phyloP scores from a whole-genome alignment of 2,113 vertebrate species.

The Caretta caretta region DNA sequence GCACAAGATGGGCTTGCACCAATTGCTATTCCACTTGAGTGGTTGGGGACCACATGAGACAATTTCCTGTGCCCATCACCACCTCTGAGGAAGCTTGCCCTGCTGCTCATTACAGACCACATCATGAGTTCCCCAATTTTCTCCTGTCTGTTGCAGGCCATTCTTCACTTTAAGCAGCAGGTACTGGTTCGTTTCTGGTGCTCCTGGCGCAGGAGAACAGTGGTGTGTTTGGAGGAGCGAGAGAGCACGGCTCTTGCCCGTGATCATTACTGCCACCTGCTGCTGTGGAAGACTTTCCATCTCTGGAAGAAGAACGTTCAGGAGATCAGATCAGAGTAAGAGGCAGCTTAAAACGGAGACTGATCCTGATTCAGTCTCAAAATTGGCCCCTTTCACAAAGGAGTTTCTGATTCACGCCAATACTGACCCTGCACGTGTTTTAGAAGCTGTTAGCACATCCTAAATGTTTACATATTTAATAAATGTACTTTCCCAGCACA shows the following conservation, averaged over 20 bases:
- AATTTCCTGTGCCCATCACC: not conserved
- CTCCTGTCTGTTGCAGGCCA: constrained; percentile 77
- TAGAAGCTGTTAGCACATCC: not conserved
- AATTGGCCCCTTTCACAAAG: not conserved
- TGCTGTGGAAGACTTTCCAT: constrained; percentile 59
- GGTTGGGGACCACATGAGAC: accelerated
- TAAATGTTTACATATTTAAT: not conserved
- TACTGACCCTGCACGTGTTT: not conserved
- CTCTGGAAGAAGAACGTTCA: constrained; percentile 72
- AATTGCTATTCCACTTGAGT: not conserved
- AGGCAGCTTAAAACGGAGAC: not conserved
- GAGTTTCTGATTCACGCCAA: not conserved
- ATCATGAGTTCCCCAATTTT: not conserved
- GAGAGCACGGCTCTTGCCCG: constrained; percentile 45
- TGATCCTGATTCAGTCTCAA: not conserved
- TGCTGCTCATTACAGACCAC: not conserved
- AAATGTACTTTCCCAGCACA: not conserved
- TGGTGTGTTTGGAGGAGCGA: not conserved
- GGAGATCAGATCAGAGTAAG: constrained; percentile 74
- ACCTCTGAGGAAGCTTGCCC: not conserved
- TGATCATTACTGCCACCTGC: constrained; percentile 29
- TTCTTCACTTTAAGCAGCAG: constrained; percentile 79
- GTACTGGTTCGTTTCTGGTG: constrained; percentile 78
- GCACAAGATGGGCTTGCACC: not conserved
- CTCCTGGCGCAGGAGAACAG: constrained; percentile 77